Evolutionary conservation across 2,888 invertebrate genomes (phyloP), one percentile per base, ranked within the genome.

Genomic region (Cacoxenus indagator): DNA sequence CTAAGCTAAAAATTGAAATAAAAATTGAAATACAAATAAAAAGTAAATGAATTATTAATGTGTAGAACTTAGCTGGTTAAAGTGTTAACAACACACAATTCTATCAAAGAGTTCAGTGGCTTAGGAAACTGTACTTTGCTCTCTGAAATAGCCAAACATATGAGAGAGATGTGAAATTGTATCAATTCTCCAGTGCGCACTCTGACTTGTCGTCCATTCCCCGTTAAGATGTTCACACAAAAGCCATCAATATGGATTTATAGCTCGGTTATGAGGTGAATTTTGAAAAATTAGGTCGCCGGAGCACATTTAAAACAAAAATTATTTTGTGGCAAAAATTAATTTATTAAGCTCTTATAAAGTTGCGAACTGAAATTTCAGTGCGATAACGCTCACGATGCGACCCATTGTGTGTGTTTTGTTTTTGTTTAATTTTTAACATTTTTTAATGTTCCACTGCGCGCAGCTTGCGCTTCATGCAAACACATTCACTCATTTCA

Each of bases 311-410:
- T n/a, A n/a, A n/a, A n/a, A n/a, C n/a, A n/a, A n/a, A n/a, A n/a
- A n/a, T n/a, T n/a, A n/a, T 74, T 65, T 73, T 72, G 75, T 67
- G 73, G 68, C 64, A 46, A 64, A 72, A 77, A 76, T 73, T 73
- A 75, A 77, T 77, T 77, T 77, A 72, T 75, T 69, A 74, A 74
- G 67, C 69, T 65, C 70, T 70, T 71, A 51, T 51, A 19, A 17
- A 51, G 22, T 43, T 61, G 51, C 51, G 11, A 22, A 51, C 9
- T 51, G 17, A 22, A 9, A 51, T 51, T 37, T 37, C 8, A 37
- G 37, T 14, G 1, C 37, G n/a, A n/a, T n/a, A n/a, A n/a, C n/a
- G n/a, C n/a, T n/a, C n/a, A n/a, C n/a, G n/a, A n/a, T n/a, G n/a
- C n/a, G n/a, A n/a, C n/a, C n/a, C n/a, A n/a, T n/a, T 8, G 4